Conservation (phyloP, 2,888 invertebrate genomes). For the Hoplodrina blanda region DNA sequence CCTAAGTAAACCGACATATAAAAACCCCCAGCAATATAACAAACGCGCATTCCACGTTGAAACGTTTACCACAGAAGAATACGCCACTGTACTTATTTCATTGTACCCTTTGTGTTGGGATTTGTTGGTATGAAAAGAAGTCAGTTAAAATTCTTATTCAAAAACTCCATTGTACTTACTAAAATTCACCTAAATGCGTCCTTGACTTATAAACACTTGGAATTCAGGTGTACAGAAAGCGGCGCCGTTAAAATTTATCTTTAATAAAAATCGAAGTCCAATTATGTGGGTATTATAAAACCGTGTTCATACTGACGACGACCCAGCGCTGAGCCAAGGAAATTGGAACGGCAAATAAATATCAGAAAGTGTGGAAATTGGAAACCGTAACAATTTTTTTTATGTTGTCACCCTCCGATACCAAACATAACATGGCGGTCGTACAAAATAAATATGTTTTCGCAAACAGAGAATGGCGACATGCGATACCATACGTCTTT, state of each 20-base stretch:
- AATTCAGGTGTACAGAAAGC: constrained; percentile 32
- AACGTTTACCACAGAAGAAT: constrained; percentile 30
- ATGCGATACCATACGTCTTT: constrained; percentile 66
- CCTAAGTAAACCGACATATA: constrained; percentile 38
- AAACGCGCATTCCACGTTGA: constrained; percentile 17
- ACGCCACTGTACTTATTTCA: constrained; percentile 20
- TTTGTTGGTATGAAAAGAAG: constrained; percentile 28
- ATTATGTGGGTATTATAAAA: constrained; percentile 57
- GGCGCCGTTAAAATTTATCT: constrained; percentile 38
- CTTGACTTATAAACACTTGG: constrained; percentile 38
- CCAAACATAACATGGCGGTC: constrained; percentile 55
- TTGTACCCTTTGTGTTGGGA: constrained; percentile 36
- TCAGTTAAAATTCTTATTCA: constrained; percentile 18
- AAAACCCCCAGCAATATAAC: constrained; percentile 39
- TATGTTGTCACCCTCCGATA: constrained; percentile 40
- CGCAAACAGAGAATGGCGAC: constrained; percentile 63
- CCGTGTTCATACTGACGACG: constrained; percentile 33
- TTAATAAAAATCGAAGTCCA: constrained; percentile 53
- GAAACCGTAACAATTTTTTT: constrained; percentile 46
- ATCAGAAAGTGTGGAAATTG: constrained; percentile 61
- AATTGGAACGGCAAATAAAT: constrained; percentile 62
- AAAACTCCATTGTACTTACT: constrained; percentile 22
- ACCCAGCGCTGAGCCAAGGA: constrained; percentile 50
- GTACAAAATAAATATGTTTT: constrained; percentile 69
- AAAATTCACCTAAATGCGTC: constrained; percentile 21